Evolutionary conservation across 2,888 invertebrate genomes (phyloP).

Genomic region (Acronicta alni): DNA sequence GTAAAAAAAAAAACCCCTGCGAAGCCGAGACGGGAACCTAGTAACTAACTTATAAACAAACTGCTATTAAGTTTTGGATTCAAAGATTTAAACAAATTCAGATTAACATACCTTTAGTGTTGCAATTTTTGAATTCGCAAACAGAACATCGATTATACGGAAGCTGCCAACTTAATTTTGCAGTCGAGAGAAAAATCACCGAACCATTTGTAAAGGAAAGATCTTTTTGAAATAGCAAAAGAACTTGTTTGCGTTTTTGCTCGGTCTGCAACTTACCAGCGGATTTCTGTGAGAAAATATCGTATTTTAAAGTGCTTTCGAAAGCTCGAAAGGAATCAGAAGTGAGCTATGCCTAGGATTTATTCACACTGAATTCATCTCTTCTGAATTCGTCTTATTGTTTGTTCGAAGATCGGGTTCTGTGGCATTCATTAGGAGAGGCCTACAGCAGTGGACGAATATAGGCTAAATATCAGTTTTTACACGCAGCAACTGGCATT

Average conservation of each 20-base stretch:
- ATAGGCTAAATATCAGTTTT: too few species aligned
- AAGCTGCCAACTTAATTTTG: conserved; percentile 17
- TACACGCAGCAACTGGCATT: too few species aligned
- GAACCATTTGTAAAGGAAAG: not conserved
- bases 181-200: conserved; percentile 1
- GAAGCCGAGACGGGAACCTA: not conserved
- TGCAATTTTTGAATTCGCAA: conserved; percentile 35
- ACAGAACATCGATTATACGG: conserved; percentile 32
- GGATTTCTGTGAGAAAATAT: conserved; percentile 39
- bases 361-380: conserved; percentile 11
- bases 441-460: too few species aligned
- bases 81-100: conserved; percentile 21
- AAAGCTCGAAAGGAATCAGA: conserved; percentile 21
- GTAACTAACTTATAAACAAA: conserved; percentile 12
- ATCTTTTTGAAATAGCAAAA: conserved; percentile 14
- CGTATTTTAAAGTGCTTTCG: conserved; percentile 44
- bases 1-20: not conserved
- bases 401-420: not conserved
- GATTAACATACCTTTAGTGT: conserved; percentile 8
- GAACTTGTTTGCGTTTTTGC: conserved; percentile 21
- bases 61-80: conserved; percentile 2
- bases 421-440: too few species aligned
- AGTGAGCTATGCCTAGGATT: not conserved
- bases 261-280: conserved; percentile 16
- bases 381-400: too few species aligned